Conservation (phyloP, 2,113 vertebrate genomes). For the Gracilinanus agilis region DNA sequence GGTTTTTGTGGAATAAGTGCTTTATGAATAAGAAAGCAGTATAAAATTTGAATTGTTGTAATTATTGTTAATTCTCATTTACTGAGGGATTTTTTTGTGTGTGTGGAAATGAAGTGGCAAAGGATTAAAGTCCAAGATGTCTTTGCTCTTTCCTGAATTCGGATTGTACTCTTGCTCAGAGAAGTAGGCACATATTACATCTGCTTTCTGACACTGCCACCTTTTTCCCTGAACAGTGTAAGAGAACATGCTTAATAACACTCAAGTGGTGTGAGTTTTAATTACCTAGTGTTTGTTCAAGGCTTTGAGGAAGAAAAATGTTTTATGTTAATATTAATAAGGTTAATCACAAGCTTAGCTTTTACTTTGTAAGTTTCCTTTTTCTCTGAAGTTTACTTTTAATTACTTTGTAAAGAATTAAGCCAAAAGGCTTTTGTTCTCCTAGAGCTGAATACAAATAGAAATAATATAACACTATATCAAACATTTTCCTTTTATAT, state of each 20-base stretch:
- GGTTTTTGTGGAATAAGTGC: neutral
- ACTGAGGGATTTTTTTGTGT: neutral
- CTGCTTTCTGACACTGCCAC: constrained; percentile 4
- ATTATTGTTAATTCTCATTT: neutral
- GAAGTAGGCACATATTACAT: neutral
- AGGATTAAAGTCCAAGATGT: neutral
- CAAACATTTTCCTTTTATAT: constrained; percentile 75
- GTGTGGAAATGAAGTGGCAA: neutral
- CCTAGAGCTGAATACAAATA: constrained; percentile 67
- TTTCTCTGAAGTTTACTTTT: constrained; percentile 46
- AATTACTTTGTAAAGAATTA: constrained; percentile 65
- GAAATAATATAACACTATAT: constrained; percentile 73
- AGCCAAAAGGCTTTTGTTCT: constrained; percentile 67
- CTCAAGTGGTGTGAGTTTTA: constrained; percentile 49
- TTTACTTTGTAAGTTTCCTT: constrained; percentile 67
- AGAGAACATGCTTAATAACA: constrained; percentile 21
- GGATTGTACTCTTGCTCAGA: neutral
- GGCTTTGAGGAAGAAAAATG: constrained; percentile 60
- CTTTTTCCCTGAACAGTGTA: neutral
- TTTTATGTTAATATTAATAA: constrained; percentile 50
- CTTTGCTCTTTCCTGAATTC: neutral
- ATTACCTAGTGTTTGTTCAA: constrained; percentile 50
- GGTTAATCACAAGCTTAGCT: constrained; percentile 61
- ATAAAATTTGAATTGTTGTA: neutral
- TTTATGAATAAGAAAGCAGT: neutral